Evolutionary conservation across 2,797 vertebrate genomes (phyloP).

Genomic region (Halcyon leucocephala): DNA sequence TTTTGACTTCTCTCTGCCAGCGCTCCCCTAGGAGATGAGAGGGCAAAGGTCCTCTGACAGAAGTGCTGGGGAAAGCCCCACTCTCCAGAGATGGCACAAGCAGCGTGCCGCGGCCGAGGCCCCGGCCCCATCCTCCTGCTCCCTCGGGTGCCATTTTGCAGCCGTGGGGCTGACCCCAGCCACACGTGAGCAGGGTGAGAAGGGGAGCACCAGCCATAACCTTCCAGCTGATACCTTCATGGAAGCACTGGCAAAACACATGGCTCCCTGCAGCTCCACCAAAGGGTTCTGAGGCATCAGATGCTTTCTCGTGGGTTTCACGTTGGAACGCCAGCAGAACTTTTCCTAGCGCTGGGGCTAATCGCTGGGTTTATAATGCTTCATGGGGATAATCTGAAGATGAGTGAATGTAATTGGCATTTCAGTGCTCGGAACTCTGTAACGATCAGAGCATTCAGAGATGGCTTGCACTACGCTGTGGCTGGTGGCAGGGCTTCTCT

Average conservation of each 20-base stretch:
- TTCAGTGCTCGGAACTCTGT: conserved; percentile 33
- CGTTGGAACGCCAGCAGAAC: not conserved
- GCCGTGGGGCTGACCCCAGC: not conserved
- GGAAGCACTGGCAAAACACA: not conserved
- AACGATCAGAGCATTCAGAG: not conserved
- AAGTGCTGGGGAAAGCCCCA: not conserved
- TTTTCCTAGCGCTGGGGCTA: not conserved
- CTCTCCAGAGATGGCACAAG: not conserved
- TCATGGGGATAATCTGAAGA: not conserved
- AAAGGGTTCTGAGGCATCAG: not conserved
- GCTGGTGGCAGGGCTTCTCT: not conserved
- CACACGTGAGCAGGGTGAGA: rapidly evolving
- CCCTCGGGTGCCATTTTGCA: not conserved
- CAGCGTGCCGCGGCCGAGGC: rapidly evolving
- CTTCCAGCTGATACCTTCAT: not conserved
- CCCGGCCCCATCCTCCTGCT: not conserved
- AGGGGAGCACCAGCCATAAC: not conserved
- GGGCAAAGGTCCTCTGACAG: not conserved
- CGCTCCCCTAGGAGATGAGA: not conserved
- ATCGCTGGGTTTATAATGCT: not conserved
- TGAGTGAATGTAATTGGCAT: not conserved
- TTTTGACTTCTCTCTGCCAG: not conserved
- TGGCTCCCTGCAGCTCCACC: rapidly evolving
- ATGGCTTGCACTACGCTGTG: not conserved
- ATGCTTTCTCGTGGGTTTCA: not conserved